Evolutionary conservation across 2,888 invertebrate genomes (phyloP).

Genomic region (Aproaerema taeniolella): DNA sequence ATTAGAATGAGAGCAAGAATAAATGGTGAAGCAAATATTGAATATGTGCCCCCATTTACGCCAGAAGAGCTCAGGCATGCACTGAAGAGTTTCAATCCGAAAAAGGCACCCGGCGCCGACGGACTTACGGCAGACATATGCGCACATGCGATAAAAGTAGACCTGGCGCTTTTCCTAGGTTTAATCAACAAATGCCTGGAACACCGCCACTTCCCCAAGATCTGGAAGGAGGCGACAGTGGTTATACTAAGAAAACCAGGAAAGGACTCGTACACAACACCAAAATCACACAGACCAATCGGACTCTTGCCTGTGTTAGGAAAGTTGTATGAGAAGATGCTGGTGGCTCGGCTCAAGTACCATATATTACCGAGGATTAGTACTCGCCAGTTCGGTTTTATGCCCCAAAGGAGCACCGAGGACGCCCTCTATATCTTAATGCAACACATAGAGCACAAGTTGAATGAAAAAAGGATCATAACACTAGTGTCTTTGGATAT

Average conservation of each 20-base stretch:
- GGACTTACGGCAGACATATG: slow-evolving; percentile 14
- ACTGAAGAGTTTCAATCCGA: no score
- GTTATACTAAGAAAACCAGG: slow-evolving; percentile 16
- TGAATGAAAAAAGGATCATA: no score
- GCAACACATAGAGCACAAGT: no score
- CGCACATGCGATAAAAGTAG: not conserved
- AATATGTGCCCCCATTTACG: no score
- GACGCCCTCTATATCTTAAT: slow-evolving; percentile 1
- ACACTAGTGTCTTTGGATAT: no score
- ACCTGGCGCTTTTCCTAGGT: not conserved
- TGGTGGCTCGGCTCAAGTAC: not conserved
- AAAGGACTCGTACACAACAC: slow-evolving; percentile 9
- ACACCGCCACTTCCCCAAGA: slow-evolving; percentile 13
- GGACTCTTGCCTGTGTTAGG: slow-evolving; percentile 2
- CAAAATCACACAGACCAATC: slow-evolving; percentile 13
- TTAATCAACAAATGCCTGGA: slow-evolving; percentile 10
- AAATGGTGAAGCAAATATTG: no score
- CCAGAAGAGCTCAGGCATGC: no score
- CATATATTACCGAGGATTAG: not conserved
- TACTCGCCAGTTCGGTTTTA: not conserved
- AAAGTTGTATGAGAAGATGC: not conserved
- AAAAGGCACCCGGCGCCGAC: slow-evolving; percentile 8
- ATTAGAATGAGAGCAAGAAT: no score
- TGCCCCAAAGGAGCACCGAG: not conserved
- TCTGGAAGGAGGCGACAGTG: slow-evolving; percentile 19